phyloP scores from a whole-genome alignment of 2,797 vertebrate species.

The Pantherophis alleghaniensis region DNA sequence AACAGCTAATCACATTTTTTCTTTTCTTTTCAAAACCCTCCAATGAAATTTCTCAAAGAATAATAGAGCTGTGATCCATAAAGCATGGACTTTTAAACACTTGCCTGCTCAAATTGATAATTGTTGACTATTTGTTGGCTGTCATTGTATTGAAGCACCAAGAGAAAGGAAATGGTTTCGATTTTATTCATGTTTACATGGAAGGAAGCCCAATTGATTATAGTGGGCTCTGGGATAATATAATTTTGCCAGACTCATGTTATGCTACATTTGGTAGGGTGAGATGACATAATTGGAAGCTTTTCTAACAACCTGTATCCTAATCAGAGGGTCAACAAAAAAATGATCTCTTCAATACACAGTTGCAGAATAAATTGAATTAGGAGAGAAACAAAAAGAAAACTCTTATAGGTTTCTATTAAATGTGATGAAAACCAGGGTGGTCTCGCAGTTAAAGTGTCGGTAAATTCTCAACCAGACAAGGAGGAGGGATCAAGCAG shows the following conservation, averaged over 20 bases:
- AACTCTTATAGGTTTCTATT: not conserved
- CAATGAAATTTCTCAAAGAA: constrained; percentile 45
- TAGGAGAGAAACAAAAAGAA: not conserved
- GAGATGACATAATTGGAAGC: not conserved
- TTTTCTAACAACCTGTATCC: not conserved
- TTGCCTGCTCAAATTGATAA: constrained; percentile 41
- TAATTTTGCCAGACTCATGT: not conserved
- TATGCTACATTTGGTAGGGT: not conserved
- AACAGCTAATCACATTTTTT: constrained; percentile 38
- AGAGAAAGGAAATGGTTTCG: not conserved
- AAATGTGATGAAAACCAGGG: not conserved
- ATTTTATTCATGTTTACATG: not conserved
- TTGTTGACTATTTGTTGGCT: constrained; percentile 51
- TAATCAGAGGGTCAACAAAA: not conserved
- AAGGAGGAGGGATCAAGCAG: not conserved
- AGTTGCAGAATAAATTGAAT: not conserved
- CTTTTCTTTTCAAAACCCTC: constrained; percentile 44
- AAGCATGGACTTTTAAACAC: constrained; percentile 33
- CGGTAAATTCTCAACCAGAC: not conserved
- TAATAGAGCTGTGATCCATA: constrained; percentile 24
- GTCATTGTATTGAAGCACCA: not conserved
- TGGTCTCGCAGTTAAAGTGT: not conserved
- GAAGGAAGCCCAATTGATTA: not conserved
- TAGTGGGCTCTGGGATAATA: not conserved
- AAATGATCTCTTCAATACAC: not conserved